Evolutionary conservation across 2,797 vertebrate species (phyloP).

Genomic region (Sus cebifrons): DNA sequence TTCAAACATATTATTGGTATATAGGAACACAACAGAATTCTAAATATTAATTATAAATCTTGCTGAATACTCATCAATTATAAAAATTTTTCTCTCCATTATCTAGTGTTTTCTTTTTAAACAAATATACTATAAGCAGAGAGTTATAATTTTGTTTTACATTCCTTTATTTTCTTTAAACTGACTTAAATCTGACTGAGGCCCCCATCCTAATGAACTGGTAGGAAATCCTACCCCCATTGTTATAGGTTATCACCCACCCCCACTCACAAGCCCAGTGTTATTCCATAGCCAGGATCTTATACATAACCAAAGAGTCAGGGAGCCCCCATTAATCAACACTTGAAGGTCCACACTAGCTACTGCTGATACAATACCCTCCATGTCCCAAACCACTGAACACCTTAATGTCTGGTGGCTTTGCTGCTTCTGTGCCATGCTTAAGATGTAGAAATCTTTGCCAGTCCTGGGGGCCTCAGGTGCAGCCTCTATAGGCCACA

Average conservation of each 20-base stretch:
- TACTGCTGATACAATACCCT: not conserved
- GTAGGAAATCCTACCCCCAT: not conserved
- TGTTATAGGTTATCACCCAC: not conserved
- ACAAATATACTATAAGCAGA: not conserved
- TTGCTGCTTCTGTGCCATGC: not conserved
- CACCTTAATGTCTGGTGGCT: not conserved
- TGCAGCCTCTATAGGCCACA: not conserved
- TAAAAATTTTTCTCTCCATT: not conserved
- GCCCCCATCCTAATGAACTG: not conserved
- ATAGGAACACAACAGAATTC: not conserved
- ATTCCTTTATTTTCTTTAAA: slow-evolving; percentile 18
- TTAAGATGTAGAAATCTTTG: not conserved
- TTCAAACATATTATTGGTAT: not conserved
- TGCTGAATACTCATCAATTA: not conserved
- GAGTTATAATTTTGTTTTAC: not conserved
- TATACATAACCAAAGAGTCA: not conserved
- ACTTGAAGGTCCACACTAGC: not conserved
- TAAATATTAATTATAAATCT: slow-evolving; percentile 30
- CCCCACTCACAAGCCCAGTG: not conserved
- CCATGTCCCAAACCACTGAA: not conserved
- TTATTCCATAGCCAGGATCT: not conserved
- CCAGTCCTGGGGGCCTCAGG: not conserved
- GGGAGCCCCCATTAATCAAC: not conserved
- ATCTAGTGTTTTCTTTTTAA: not conserved
- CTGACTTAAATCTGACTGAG: not conserved